Percentiles rank a stretch among this genome's conserved stretches.
These are phyloP conservation scores for Rhabdornis inornatus DNA, from an alignment of 2,113 vertebrate species.

Conservation along the genomic window DNA sequence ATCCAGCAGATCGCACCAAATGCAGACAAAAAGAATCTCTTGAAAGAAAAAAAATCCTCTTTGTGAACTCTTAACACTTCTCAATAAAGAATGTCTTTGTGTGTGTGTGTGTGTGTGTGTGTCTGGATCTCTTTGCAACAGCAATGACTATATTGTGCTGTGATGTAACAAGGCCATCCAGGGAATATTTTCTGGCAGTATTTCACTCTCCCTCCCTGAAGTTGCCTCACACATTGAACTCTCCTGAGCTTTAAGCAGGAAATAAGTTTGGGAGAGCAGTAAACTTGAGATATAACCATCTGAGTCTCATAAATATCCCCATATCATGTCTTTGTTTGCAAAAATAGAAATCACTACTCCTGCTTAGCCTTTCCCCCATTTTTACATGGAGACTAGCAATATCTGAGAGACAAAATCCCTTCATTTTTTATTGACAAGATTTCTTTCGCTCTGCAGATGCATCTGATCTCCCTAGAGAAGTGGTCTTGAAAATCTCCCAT, in stretches of 20 bases:
- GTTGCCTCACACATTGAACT: neutral
- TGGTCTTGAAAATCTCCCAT: neutral
- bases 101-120: neutral
- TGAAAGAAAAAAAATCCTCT: neutral
- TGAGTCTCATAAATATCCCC: neutral
- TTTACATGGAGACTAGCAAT: neutral
- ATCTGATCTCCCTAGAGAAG: neutral
- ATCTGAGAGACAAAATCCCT: neutral
- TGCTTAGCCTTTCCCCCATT: neutral
- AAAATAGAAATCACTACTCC: neutral
- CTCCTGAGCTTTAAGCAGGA: conserved; percentile 10
- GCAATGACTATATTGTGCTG: neutral
- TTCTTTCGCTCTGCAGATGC: neutral
- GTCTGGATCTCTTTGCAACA: neutral
- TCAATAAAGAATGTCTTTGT: neutral
- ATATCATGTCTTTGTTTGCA: neutral
- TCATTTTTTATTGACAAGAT: neutral
- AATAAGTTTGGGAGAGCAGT: conserved; percentile 29
- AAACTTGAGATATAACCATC: neutral
- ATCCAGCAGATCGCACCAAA: neutral
- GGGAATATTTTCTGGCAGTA: neutral
- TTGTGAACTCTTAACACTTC: neutral
- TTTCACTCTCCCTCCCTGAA: neutral
- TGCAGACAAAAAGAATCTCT: neutral
- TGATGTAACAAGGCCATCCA: neutral